Evolutionary conservation across 2,888 invertebrate genomes (phyloP).

Genomic region (Sinopyrophorus schimmeli): DNA sequence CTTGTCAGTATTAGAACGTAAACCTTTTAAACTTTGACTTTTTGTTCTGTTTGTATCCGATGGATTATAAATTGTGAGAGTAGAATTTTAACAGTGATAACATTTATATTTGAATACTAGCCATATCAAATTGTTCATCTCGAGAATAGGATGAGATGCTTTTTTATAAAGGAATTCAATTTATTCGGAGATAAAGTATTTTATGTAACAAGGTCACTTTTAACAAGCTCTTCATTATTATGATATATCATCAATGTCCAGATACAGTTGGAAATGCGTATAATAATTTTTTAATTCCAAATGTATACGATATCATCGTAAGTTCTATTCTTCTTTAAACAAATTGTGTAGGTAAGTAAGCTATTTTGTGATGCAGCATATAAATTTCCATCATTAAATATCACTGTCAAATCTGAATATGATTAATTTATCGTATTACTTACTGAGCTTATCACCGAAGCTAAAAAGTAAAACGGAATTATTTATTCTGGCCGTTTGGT

Average conservation of each 20-base stretch:
- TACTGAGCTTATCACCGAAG: slow-evolving; percentile 9
- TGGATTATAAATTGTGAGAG: too few relatives aligned
- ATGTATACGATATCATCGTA: slow-evolving; percentile 17
- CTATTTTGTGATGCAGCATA: slow-evolving; percentile 15
- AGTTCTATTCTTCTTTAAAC: slow-evolving; percentile 15
- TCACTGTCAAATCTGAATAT: slow-evolving; percentile 14
- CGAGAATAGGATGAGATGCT: slow-evolving; percentile 10
- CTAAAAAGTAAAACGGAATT: slow-evolving; percentile 5
- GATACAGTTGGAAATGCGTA: slow-evolving; percentile 18
- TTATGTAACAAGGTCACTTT: slow-evolving; percentile 21
- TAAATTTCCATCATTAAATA: slow-evolving; percentile 15
- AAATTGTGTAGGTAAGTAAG: slow-evolving; percentile 15
- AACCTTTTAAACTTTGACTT: too few relatives aligned
- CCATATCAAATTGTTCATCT: slow-evolving; percentile 11
- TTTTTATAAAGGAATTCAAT: slow-evolving; percentile 15
- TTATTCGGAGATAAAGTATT: slow-evolving; percentile 18
- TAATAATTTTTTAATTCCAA: slow-evolving; percentile 18
- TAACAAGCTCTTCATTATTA: slow-evolving; percentile 22
- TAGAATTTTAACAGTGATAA: slow-evolving; percentile 2
- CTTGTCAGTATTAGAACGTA: too few relatives aligned
- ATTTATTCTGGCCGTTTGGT: slow-evolving; percentile 3
- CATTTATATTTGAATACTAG: too few relatives aligned
- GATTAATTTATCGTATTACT: slow-evolving; percentile 10
- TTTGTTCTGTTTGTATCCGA: too few relatives aligned
- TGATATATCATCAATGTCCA: slow-evolving; percentile 20